Evolutionary conservation across 2,888 invertebrate species (phyloP), one percentile per base, ranked within the genome.

Genomic region (Callyntrura guangdongensis): DNA sequence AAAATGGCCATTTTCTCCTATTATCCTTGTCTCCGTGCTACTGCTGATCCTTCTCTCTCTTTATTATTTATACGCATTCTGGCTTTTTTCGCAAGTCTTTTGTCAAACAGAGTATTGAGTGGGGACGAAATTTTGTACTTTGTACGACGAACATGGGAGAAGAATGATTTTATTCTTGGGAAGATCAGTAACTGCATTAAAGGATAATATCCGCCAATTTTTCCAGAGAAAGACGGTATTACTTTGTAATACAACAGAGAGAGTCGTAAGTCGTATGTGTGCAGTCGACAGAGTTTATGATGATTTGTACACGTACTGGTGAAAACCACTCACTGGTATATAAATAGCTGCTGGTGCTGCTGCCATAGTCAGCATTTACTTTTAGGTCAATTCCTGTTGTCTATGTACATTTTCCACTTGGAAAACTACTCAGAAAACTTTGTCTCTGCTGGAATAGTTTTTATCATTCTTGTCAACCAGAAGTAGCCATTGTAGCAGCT

Each of bases 331-430:
- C 47, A 17, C n/a, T 74, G 6, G 8, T 49, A 45, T 36, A 20
- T 47, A 67, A 25, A 27, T 59, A 59, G 17, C 36, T 36, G n/a
- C n/a, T n/a, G n/a, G n/a, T n/a, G n/a, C n/a, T 36, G 36, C 36
- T 36, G 25, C 2, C 64, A 84, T 67, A 2, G 2, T 9, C 72
- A n/a, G n/a, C n/a, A n/a, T 56, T 74, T 74, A 27, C 27, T 77
- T 86, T 61, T 47, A 77, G 86, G 86, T 79, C 86, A 79, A 88
- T 86, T 88, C 82, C 90, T 91, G 92, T 88, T 91, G 92, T 92
- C 92, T 90, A 89, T 88, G 79, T 90, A 86, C 86, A 92, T 92
- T 91, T 92, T 92, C 91, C 86, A 82, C 69, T 91, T 72, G 85
- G 72, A 59, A 85, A 85, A 72, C 56, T 85, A 84, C 49, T 67